These are phyloP conservation scores for Metopia argyrocephala DNA, from an alignment of 2,888 invertebrate species.

Conservation along the genomic window DNA sequence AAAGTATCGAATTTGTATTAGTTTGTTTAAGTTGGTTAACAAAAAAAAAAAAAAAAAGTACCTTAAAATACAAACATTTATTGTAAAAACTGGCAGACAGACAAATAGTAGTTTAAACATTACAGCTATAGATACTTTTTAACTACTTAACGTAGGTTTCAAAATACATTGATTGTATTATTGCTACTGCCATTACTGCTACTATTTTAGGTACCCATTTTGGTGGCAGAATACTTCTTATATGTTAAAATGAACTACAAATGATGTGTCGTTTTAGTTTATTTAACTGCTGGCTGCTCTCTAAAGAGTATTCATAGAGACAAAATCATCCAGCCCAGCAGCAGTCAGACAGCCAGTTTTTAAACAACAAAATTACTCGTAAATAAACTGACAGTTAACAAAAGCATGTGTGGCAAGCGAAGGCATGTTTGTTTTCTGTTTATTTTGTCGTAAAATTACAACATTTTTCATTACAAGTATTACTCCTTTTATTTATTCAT, in stretches of 20 bases:
- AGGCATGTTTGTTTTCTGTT: slow-evolving; percentile 47
- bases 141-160: slow-evolving; percentile 43
- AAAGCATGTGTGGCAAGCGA: slow-evolving; percentile 63
- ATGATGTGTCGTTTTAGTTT: slow-evolving; percentile 61
- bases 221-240: slow-evolving; percentile 44
- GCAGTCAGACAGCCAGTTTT: slow-evolving; percentile 11
- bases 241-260: slow-evolving; percentile 55
- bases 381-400: slow-evolving; percentile 64
- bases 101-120: slow-evolving; percentile 1
- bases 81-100: not conserved
- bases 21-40: slow-evolving; percentile 41
- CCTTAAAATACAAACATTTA: slow-evolving; percentile 4
- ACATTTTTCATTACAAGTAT: slow-evolving; percentile 42
- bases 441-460: slow-evolving; percentile 62
- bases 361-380: slow-evolving; percentile 45
- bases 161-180: slow-evolving; percentile 40
- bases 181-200: not conserved
- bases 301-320: not conserved
- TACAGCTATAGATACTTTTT: slow-evolving; percentile 35
- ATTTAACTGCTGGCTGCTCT: slow-evolving; percentile 57
- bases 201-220: slow-evolving; percentile 34
- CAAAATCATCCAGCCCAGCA: not conserved
- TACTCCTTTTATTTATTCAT: slow-evolving; percentile 13
- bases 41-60: not conserved
- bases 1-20: slow-evolving; percentile 65